These are phyloP conservation scores for Pocillopora grandis DNA, from an alignment of 92 coral and sea anemone species.

Conservation along the genomic window DNA sequence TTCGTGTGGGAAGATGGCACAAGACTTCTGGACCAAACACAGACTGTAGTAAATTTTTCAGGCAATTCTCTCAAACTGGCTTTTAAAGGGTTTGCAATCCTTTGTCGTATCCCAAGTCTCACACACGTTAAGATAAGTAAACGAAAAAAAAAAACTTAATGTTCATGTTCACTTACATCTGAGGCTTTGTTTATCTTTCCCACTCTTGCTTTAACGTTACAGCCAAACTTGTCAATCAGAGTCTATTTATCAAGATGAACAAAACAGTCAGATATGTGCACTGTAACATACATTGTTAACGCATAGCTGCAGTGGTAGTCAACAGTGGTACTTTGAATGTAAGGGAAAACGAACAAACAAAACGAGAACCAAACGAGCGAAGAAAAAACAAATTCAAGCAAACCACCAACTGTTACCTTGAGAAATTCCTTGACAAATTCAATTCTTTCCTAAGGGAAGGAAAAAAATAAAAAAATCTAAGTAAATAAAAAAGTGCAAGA, in stretches of 20 bases:
- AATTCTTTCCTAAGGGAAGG: conserved; percentile 32
- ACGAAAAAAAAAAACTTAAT: neutral
- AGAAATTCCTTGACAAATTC: conserved; percentile 50
- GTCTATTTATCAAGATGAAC: conserved; percentile 37
- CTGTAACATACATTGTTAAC: too few species aligned
- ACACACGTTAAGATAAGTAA: neutral
- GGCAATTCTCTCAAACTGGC: too few species aligned
- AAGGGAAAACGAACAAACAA: too few species aligned
- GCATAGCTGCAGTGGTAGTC: neutral
- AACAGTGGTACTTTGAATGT: neutral
- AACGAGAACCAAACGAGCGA: too few species aligned
- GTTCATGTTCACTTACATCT: conserved; percentile 41
- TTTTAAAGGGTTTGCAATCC: too few species aligned
- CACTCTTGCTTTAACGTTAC: conserved; percentile 58
- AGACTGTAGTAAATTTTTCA: too few species aligned
- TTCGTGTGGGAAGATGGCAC: too few species aligned
- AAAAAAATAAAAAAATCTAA: too few species aligned
- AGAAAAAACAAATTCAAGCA: neutral
- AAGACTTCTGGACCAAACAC: too few species aligned
- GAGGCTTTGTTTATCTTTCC: conserved; percentile 59
- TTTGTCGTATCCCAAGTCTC: neutral
- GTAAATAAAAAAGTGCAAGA: too few species aligned
- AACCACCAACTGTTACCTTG: conserved; percentile 20
- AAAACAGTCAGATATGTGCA: neutral
- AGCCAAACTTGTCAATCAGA: conserved; percentile 70